Conservation (phyloP, 64 coral and sea anemone species). For the Porites australiensis region DNA sequence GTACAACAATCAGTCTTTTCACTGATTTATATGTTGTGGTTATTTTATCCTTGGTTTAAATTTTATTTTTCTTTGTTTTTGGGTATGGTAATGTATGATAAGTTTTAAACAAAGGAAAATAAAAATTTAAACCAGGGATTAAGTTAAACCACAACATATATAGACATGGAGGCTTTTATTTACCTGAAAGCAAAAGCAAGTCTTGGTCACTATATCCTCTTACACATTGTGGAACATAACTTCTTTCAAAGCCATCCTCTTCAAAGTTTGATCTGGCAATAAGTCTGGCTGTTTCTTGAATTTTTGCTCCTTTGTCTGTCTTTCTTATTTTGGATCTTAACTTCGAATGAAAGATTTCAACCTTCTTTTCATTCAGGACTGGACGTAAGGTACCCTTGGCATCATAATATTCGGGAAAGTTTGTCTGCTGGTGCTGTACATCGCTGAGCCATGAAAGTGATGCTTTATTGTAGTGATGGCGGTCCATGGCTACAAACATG, state of each 20-base stretch:
- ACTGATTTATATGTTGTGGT: too few species aligned
- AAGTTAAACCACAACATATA: too few species aligned
- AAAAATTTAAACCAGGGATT: too few species aligned
- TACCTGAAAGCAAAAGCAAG: conserved; percentile 78
- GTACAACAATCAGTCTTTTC: too few species aligned
- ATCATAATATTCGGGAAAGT: conserved; percentile 49
- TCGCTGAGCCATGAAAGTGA: conserved; percentile 74
- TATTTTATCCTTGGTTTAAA: too few species aligned
- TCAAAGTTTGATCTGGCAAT: conserved; percentile 62
- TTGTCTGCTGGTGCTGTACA: conserved; percentile 29
- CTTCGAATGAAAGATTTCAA: conserved; percentile 77
- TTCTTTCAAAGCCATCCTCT: conserved; percentile 56
- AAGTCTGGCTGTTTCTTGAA: conserved; percentile 54
- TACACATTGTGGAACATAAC: conserved; percentile 53
- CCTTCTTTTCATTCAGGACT: conserved; percentile 69
- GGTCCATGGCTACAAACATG: conserved; percentile 74
- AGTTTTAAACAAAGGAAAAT: too few species aligned
- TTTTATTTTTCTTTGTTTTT: too few species aligned
- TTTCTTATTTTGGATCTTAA: conserved; percentile 59
- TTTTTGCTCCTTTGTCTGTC: conserved; percentile 49
- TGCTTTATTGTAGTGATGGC: conserved; percentile 73
- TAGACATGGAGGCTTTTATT: neutral
- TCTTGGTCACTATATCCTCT: conserved; percentile 82
- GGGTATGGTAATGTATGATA: too few species aligned
- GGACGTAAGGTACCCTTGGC: conserved; percentile 60